A percentile compares a stretch with the other conserved stretches of the same genome.
These are phyloP conservation scores for Sphinx pinastri DNA, from an alignment of 2,888 invertebrate genomes.

Conservation along the genomic window DNA sequence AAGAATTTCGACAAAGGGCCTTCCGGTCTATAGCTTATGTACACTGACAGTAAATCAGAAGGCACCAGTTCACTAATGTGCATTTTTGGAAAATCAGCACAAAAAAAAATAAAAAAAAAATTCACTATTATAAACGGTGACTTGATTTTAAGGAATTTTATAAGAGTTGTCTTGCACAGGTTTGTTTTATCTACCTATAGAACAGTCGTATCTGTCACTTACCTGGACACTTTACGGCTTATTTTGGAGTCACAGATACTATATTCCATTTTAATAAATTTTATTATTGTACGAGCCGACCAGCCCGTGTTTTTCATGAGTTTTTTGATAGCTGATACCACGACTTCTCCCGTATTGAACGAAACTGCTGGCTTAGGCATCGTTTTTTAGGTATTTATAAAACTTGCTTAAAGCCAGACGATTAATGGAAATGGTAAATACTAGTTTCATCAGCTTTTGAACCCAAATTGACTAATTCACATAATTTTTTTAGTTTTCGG, in stretches of 20 bases:
- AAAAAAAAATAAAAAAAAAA: too few species aligned
- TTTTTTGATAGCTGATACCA: constrained; percentile 62
- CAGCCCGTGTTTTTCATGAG: constrained; percentile 65
- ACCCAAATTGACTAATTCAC: too few species aligned
- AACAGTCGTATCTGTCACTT: constrained; percentile 24
- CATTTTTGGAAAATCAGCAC: too few species aligned
- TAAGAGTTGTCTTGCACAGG: background rate
- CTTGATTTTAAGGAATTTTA: background rate
- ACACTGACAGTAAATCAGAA: too few species aligned
- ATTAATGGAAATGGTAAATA: too few species aligned
- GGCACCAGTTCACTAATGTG: too few species aligned
- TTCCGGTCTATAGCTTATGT: too few species aligned
- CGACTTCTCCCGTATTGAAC: constrained; percentile 54
- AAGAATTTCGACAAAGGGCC: too few species aligned
- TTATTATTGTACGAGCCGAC: constrained; percentile 64
- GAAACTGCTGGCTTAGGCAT: constrained; percentile 24
- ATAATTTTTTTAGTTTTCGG: too few species aligned
- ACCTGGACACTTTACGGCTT: constrained; percentile 62
- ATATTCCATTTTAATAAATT: constrained; percentile 65
- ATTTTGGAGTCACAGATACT: constrained; percentile 49
- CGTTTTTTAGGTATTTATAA: background rate
- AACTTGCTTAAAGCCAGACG: too few species aligned
- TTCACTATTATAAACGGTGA: too few species aligned
- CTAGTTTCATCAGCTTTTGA: too few species aligned
- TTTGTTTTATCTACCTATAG: background rate